These are phyloP conservation scores for Channa argus DNA, from an alignment of 2,113 vertebrate species.

Conservation along the genomic window DNA sequence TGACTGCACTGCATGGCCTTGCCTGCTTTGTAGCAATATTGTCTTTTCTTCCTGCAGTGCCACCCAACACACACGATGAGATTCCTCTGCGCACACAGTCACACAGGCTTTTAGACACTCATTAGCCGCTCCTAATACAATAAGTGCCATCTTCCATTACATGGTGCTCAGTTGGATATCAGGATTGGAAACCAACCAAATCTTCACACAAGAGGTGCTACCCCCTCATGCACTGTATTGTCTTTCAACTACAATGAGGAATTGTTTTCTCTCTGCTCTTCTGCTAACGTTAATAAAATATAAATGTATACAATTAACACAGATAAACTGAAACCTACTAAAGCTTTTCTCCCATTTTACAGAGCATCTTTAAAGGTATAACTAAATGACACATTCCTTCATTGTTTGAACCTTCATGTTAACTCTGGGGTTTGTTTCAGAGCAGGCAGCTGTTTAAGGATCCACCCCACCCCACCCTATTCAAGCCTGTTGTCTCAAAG, in stretches of 20 bases:
- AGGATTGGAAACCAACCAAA: slow-evolving; percentile 81
- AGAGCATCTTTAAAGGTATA: not conserved
- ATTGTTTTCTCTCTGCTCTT: slow-evolving; percentile 66
- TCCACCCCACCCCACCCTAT: slow-evolving; percentile 47
- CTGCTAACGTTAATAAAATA: slow-evolving; percentile 23
- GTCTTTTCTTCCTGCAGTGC: slow-evolving; percentile 55
- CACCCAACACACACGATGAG: slow-evolving; percentile 79
- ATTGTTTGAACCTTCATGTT: slow-evolving; percentile 43
- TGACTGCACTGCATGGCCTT: slow-evolving; percentile 59
- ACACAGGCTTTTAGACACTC: slow-evolving; percentile 85
- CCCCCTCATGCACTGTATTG: slow-evolving; percentile 63
- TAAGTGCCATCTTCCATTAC: slow-evolving; percentile 85
- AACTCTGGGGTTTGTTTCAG: slow-evolving; percentile 68
- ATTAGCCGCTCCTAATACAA: slow-evolving; percentile 84
- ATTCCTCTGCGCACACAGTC: slow-evolving; percentile 77
- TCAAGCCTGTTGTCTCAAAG: slow-evolving; percentile 70
- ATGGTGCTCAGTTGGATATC: slow-evolving; percentile 77
- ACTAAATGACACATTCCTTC: slow-evolving; percentile 35
- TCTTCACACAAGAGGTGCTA: slow-evolving; percentile 71
- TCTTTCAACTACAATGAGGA: slow-evolving; percentile 74
- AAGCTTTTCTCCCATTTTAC: not conserved
- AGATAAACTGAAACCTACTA: not conserved
- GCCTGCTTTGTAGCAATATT: slow-evolving; percentile 53
- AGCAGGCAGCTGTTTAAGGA: slow-evolving; percentile 75
- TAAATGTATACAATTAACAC: slow-evolving; percentile 3